phyloP scores from a whole-genome alignment of 2,888 invertebrate species.

The Serripes groenlandicus region DNA sequence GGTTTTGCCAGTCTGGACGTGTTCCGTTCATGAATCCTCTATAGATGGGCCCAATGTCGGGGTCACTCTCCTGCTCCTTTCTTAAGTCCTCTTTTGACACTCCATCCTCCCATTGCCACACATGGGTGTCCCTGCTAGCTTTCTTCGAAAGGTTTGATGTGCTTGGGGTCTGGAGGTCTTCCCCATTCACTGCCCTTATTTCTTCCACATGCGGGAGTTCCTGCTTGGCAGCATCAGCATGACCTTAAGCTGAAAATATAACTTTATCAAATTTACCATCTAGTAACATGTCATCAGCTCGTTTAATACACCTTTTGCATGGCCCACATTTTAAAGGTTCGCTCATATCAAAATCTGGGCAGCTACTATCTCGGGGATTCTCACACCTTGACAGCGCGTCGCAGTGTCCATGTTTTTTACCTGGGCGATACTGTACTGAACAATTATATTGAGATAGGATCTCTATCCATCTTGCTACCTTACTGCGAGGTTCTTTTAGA shows the following conservation, averaged over 20 bases:
- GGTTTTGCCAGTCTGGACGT: neutral
- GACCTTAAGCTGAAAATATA: too few relatives aligned
- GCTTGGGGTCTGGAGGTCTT: neutral
- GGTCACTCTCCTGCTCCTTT: neutral
- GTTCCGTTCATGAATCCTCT: neutral
- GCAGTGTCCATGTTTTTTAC: conserved; percentile 30
- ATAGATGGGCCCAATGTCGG: neutral
- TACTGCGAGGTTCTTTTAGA: conserved; percentile 31
- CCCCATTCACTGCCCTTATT: conserved; percentile 18
- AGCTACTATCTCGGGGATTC: conserved; percentile 21
- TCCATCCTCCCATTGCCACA: neutral
- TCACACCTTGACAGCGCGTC: conserved; percentile 38
- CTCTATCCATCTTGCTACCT: conserved; percentile 35
- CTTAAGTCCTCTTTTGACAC: neutral
- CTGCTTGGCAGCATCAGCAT: too few relatives aligned
- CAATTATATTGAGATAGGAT: conserved; percentile 27
- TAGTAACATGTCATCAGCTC: conserved; percentile 32
- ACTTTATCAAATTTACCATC: too few relatives aligned
- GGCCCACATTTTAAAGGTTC: conserved; percentile 28
- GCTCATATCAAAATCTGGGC: conserved; percentile 17
- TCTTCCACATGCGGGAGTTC: too few relatives aligned
- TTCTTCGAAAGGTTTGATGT: neutral
- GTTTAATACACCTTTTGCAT: conserved; percentile 25
- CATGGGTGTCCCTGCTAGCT: neutral
- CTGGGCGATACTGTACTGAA: conserved; percentile 27